phyloP scores from a whole-genome alignment of 2,888 invertebrate species.

The Platypus cylindrus region DNA sequence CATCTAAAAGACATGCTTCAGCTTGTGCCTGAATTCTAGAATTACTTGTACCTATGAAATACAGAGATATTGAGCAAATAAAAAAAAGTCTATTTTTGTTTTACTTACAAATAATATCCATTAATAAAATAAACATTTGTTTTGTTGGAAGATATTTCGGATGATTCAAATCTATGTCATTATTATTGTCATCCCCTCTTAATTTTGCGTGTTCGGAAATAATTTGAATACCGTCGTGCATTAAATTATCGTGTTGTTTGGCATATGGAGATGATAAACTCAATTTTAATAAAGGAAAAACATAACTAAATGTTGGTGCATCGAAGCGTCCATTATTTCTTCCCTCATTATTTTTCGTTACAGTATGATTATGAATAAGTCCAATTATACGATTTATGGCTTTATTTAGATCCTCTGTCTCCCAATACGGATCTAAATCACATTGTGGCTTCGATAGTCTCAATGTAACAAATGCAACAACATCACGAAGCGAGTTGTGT shows the following conservation, averaged over 20 bases:
- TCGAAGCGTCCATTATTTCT: constrained; percentile 34
- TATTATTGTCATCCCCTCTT: constrained; percentile 33
- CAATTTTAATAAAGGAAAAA: constrained; percentile 63
- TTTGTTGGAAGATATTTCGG: constrained; percentile 69
- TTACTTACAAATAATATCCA: constrained; percentile 60
- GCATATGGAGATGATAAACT: constrained; percentile 39
- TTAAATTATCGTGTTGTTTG: constrained; percentile 41
- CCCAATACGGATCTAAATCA: constrained; percentile 66
- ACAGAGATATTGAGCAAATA: background rate
- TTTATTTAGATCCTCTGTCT: constrained; percentile 49
- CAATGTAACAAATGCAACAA: constrained; percentile 60
- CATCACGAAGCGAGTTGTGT: constrained; percentile 40
- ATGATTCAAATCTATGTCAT: constrained; percentile 45
- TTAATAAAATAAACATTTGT: constrained; percentile 68
- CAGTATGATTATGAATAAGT: constrained; percentile 42
- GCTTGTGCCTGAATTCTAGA: constrained; percentile 68
- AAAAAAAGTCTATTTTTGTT: too few species aligned
- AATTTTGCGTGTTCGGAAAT: constrained; percentile 62
- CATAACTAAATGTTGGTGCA: constrained; percentile 70
- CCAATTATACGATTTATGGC: constrained; percentile 51
- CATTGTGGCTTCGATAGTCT: constrained; percentile 68
- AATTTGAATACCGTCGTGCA: constrained; percentile 50
- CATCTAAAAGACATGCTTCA: constrained; percentile 66
- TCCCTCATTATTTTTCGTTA: constrained; percentile 22
- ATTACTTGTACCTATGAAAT: constrained; percentile 41